Percentiles rank a stretch among this genome's conserved stretches.
Evolutionary conservation across 2,888 invertebrate species (phyloP).

Genomic region (Acronicta alni): DNA sequence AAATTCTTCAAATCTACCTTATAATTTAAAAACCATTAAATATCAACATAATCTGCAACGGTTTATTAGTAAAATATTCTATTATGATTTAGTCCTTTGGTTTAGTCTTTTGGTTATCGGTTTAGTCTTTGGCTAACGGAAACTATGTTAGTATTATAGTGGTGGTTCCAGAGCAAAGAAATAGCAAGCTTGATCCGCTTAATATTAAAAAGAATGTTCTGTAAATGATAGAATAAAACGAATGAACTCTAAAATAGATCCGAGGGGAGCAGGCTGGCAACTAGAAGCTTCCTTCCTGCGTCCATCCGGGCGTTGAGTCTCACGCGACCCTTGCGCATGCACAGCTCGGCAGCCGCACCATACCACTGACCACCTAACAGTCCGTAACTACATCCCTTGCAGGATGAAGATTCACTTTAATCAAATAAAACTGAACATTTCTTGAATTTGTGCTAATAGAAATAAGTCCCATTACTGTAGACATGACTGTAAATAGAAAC

Average conservation of each 20-base stretch:
- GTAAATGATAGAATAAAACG: constrained; percentile 78
- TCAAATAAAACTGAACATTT: constrained; percentile 22
- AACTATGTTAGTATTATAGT: not conserved
- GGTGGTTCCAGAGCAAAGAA: constrained; percentile 4
- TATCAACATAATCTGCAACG: too few relatives aligned
- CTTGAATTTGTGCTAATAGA: constrained; percentile 3
- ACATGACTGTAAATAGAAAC: too few relatives aligned
- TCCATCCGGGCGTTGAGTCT: constrained; percentile 84
- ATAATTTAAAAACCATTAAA: too few relatives aligned
- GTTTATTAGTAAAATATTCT: too few relatives aligned
- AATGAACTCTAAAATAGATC: constrained; percentile 87
- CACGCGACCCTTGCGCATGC: constrained; percentile 79
- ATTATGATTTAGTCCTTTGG: too few relatives aligned
- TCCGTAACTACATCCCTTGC: constrained; percentile 40
- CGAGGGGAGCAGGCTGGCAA: constrained; percentile 86
- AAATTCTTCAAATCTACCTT: too few relatives aligned
- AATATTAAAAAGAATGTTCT: constrained; percentile 64
- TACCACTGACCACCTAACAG: constrained; percentile 65
- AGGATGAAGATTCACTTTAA: constrained; percentile 35
- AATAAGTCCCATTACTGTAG: not conserved
- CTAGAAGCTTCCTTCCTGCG: constrained; percentile 89
- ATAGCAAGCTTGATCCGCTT: constrained; percentile 8
- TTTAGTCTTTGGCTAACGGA: too few relatives aligned
- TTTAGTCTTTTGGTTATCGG: too few relatives aligned
- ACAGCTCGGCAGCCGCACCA: constrained; percentile 54